Evolutionary conservation across 1,140 invertebrate genomes (phyloP).

Genomic region (Ostrea denselamellosa): DNA sequence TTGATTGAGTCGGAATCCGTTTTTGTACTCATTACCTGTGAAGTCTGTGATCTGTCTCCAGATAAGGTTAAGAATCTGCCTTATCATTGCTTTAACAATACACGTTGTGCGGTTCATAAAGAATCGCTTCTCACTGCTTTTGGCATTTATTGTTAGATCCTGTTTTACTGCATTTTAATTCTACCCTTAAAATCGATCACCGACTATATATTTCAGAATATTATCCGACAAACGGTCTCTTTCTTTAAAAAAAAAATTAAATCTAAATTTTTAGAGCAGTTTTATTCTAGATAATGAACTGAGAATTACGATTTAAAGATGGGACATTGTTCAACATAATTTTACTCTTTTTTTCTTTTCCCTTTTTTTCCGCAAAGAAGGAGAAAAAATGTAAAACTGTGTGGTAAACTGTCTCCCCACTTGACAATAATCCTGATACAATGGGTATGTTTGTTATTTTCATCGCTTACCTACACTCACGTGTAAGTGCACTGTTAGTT

Average conservation of each 20-base stretch:
- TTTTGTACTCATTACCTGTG: neutral
- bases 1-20: neutral
- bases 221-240: neutral
- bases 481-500: conserved; percentile 13
- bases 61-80: conserved; percentile 2
- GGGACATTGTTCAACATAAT: neutral
- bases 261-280: too few relatives aligned
- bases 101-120: neutral
- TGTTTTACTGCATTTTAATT: conserved; percentile 23
- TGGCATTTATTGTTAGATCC: neutral
- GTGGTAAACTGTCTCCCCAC: neutral
- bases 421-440: conserved; percentile 13
- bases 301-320: neutral
- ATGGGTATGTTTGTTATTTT: conserved; percentile 25
- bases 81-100: neutral
- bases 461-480: conserved; percentile 14
- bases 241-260: neutral
- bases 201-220: neutral
- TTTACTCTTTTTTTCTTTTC: neutral
- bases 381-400: neutral
- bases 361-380: neutral
- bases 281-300: neutral
- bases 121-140: neutral
- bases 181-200: conserved; percentile 12
- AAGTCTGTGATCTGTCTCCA: neutral